Conservation (phyloP, 2,888 invertebrate species). For the Nemotelus pantherinus region DNA sequence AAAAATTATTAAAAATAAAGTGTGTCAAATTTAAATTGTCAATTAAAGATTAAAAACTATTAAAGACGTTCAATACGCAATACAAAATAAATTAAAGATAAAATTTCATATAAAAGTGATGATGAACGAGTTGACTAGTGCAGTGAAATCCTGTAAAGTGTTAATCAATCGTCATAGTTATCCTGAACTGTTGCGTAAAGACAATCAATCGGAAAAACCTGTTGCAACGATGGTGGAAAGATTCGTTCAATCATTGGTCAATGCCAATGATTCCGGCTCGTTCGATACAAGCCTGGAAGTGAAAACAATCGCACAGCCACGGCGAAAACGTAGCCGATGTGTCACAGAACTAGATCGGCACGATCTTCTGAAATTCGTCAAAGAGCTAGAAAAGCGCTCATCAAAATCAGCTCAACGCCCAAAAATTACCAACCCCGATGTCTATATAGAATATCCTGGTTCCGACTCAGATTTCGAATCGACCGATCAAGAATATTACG, state of each 20-base stretch:
- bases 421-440: background rate
- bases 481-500: slow-evolving; percentile 53
- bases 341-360: slow-evolving; percentile 62
- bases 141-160: slow-evolving; percentile 23
- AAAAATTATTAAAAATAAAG: no score
- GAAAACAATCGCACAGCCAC: slow-evolving; percentile 56
- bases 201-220: slow-evolving; percentile 26
- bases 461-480: slow-evolving; percentile 55
- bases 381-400: slow-evolving; percentile 56
- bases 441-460: slow-evolving; percentile 9
- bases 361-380: slow-evolving; percentile 58
- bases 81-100: background rate
- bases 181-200: background rate
- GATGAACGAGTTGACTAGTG: slow-evolving; percentile 31
- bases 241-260: slow-evolving; percentile 61
- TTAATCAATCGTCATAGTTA: slow-evolving; percentile 29
- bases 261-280: slow-evolving; percentile 62
- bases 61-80: background rate
- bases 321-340: slow-evolving; percentile 56
- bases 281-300: slow-evolving; percentile 64
- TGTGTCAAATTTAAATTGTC: background rate
- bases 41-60: background rate
- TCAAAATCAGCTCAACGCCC: background rate
- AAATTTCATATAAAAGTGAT: background rate
- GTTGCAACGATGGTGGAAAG: slow-evolving; percentile 59